Conservation (phyloP, 2,888 invertebrate genomes). For the Aporophyla nigra region DNA sequence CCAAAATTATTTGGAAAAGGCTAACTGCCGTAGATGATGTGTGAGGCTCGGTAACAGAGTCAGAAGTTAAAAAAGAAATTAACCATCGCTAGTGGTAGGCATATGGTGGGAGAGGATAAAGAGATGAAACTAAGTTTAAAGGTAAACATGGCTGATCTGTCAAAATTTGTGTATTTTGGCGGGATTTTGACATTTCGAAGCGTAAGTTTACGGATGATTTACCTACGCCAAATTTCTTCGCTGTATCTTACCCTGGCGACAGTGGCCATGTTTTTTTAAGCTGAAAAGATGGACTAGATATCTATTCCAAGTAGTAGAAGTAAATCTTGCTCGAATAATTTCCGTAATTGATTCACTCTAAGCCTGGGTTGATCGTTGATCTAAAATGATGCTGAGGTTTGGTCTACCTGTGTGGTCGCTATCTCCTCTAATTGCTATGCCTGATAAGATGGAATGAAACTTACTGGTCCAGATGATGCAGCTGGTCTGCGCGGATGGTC, state of each 20-base stretch:
- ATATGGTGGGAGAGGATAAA: too few species aligned
- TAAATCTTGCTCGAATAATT: not conserved
- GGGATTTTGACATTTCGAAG: not conserved
- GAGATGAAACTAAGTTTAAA: not conserved
- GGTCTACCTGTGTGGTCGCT: too few species aligned
- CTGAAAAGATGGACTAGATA: not conserved
- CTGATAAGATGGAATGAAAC: constrained; percentile 33
- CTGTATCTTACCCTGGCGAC: not conserved
- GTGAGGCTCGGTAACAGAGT: not conserved
- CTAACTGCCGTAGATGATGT: not conserved
- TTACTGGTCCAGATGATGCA: constrained; percentile 92
- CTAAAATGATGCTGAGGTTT: not conserved
- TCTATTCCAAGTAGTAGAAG: not conserved
- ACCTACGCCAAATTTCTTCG: not conserved
- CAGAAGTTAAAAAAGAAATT: not conserved
- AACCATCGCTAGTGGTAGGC: not conserved
- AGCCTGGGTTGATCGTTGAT: too few species aligned
- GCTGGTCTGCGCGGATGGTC: constrained; percentile 90
- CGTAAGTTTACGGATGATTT: not conserved
- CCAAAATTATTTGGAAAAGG: not conserved
- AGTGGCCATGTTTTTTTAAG: not conserved
- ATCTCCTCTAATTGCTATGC: not conserved
- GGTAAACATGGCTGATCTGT: too few species aligned
- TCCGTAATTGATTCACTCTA: not conserved
- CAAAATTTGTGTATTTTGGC: not conserved